Base-by-base conservation (phyloP, 2,888 invertebrate species). In the Agelastica alni region DNA sequence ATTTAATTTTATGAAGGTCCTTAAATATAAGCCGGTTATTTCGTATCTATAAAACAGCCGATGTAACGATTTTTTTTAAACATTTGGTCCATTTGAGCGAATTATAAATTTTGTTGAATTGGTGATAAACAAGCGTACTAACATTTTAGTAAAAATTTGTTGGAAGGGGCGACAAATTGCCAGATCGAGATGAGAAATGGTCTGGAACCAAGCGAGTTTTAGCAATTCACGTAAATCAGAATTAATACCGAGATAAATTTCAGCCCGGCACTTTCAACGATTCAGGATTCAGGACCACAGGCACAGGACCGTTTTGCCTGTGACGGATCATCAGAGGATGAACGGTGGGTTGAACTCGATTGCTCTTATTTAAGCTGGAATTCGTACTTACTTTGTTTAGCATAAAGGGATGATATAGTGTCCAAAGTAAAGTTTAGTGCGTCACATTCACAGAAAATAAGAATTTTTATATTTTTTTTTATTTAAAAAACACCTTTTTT, bases 241-340 rank as follows among this genome's bases (percentile, higher is more conserved):
- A 74, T 74, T 72, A 73, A 72, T 71, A 70, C 70, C 65, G 62
- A 68, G 70, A 74, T 73, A 72, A 72, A 72, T 73, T 73, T 66
- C 66, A 65, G 56, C 53, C 56, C 51, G 44, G 57, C 58, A 55
- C 54, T 61, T 66, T 64, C 66, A 62, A 62, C 62, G 59, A 58
- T 59, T 59, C 37, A 20, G 37, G 20, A 41, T 31, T 32, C 32
- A 41, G 49, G 49, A 49, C 32, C 49, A 51, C 53, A 56, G 61
- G 18, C 44, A 44, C 49, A 42, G 49, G 63, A 59, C 59, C 48
- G 48, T 37, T 44, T 48, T 49, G 30, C 20, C 18, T 31, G 17
- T 41, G 48, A 32, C 49, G 22, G 32, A 20, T 39, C 37, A 20
- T 30, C 20, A 13, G 12, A 34, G 44, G 28, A 28, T 28, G 14